Base-by-base conservation (phyloP, 2,113 vertebrate genomes). In the Saccopteryx leptura region DNA sequence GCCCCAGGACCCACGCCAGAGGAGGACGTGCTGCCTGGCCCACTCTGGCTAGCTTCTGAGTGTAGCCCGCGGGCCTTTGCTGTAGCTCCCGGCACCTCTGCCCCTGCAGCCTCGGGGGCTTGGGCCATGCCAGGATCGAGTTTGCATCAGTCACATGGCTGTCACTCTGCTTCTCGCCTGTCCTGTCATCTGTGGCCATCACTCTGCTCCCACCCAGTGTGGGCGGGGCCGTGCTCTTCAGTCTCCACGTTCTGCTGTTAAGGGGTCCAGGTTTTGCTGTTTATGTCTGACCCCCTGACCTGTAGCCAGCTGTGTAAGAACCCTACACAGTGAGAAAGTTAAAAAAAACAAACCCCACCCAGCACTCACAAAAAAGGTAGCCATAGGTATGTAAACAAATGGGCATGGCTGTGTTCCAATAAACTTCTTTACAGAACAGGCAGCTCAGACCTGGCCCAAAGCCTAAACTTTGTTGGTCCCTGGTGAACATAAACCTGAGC, bases 291-390 rank as follows among this genome's bases (percentile, higher is more conserved):
- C 97, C 91, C 94, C 97, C 98, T 97, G 98, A 98, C 98, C 98
- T 98, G 98, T 98, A 99, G 98, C 98, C 98, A 98, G 99, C 99
- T 99, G 99, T 99, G 99, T 99, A 98, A 99, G 99, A 99, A 98
- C 99, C 99, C 98, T 99, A 98, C 99, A 99, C 99, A 99, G 99
- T 98, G 99, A 99, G 99, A 98, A 98, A 98, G 98, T 98, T 98
- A 97, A 98, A 98, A 97, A 98, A 98, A 39, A 39, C 48, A 75
- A 98, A 98, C 98, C 98, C 98, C 98, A 97, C 99, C 99, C 99
- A 99, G 99, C 99, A 99, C 99, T 99, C 99, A 99, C 99, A 17
- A 17, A 33, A 33, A 31, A 18, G 7, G 24, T 17, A 9, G 48
- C 46, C 79, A 46, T 2, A 71, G n/a, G 24, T n/a, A n/a, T 2